Evolutionary conservation across 2,888 invertebrate species (phyloP).

Genomic region (Hymenopus coronatus): DNA sequence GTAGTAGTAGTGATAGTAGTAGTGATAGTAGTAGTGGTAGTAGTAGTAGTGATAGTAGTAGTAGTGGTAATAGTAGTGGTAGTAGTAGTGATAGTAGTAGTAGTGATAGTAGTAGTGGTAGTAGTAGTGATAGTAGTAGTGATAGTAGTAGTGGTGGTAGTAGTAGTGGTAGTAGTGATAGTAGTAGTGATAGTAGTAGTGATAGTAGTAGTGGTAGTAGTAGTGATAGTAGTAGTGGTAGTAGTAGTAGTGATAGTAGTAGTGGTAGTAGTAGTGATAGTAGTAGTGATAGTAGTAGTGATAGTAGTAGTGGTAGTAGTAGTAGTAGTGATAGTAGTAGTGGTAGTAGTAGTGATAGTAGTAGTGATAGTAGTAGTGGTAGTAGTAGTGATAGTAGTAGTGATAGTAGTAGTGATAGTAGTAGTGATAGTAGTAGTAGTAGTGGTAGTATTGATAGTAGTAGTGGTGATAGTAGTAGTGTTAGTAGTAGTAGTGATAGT

Average conservation of each 20-base stretch:
- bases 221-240: not conserved
- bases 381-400: not conserved
- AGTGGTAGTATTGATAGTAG: too few species aligned
- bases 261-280: constrained; percentile 4
- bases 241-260: constrained; percentile 1
- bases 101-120: not conserved
- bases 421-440: not conserved
- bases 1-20: not conserved
- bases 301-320: constrained; percentile 7
- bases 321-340: constrained; percentile 14
- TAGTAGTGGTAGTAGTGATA: not conserved
- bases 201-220: not conserved
- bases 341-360: constrained; percentile 13
- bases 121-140: not conserved
- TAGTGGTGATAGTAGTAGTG: too few species aligned
- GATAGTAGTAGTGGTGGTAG: not conserved
- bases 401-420: constrained; percentile 4
- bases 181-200: not conserved
- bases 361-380: constrained; percentile 3
- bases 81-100: not conserved
- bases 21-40: not conserved
- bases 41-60: not conserved
- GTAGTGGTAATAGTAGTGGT: not conserved
- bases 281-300: constrained; percentile 3
- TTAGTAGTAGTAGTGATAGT: too few species aligned